Evolutionary conservation across 2,888 invertebrate species (phyloP).

Genomic region (Ctena decussata): DNA sequence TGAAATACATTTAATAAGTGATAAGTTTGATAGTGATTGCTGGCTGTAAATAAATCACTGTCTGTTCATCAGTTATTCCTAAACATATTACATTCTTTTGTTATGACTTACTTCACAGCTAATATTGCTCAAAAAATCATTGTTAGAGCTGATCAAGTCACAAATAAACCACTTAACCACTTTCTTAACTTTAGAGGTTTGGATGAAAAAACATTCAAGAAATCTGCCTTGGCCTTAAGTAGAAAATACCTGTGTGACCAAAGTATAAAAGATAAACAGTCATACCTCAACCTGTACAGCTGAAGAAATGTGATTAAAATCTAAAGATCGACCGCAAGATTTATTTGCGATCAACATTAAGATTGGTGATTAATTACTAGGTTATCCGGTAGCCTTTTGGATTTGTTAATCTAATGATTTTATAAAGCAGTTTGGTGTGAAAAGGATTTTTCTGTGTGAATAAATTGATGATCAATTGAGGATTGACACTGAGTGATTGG

Average conservation of each 20-base stretch:
- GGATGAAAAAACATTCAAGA: too few relatives aligned
- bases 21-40: too few relatives aligned
- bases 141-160: too few relatives aligned
- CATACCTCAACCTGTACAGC: neutral
- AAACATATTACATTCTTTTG: too few relatives aligned
- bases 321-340: neutral
- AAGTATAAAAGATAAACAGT: neutral
- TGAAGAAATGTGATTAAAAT: neutral
- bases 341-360: neutral
- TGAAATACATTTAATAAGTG: too few relatives aligned
- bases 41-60: too few relatives aligned
- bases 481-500: too few relatives aligned
- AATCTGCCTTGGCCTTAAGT: neutral
- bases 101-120: too few relatives aligned
- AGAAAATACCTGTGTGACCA: constrained; percentile 6
- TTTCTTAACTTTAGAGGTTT: too few relatives aligned
- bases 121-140: too few relatives aligned
- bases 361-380: neutral
- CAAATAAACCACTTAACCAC: too few relatives aligned
- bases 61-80: too few relatives aligned
- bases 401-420: neutral
- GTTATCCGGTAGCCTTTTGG: neutral
- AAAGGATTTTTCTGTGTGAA: neutral
- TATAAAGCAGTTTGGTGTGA: neutral
- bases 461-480: neutral